A percentile compares a stretch with the other conserved stretches of the same genome.
Conservation (phyloP, 2,113 vertebrate species). For the Noctilio leporinus region DNA sequence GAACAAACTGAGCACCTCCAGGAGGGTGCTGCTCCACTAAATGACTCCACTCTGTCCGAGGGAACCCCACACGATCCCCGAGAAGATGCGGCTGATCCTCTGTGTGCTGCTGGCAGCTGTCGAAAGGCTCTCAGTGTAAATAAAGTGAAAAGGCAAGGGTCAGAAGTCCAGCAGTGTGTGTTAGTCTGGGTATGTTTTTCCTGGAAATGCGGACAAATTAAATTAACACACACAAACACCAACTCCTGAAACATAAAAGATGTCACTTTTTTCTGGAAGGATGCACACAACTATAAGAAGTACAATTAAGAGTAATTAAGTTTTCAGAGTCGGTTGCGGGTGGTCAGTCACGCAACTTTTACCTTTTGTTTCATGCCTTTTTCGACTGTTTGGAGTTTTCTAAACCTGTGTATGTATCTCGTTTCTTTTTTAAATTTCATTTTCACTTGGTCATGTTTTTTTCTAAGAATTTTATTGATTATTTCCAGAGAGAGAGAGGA, state of each 20-base stretch:
- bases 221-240: neutral
- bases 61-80: neutral
- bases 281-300: neutral
- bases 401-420: neutral
- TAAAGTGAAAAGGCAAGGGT: neutral
- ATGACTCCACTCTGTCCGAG: neutral
- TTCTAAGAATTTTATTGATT: no score
- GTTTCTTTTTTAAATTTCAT: neutral
- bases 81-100: no score
- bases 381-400: neutral
- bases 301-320: neutral
- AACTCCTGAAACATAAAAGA: neutral
- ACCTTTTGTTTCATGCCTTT: neutral
- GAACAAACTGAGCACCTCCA: neutral
- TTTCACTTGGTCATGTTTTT: no score
- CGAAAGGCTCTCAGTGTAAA: neutral
- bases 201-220: neutral
- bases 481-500: no score
- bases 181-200: neutral
- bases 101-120: neutral
- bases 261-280: neutral
- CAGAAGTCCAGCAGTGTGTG: neutral
- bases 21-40: neutral
- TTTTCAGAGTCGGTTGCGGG: neutral
- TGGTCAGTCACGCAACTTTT: neutral